Conservation (phyloP, 2,797 vertebrate genomes). For the Pangasius krempfi region DNA sequence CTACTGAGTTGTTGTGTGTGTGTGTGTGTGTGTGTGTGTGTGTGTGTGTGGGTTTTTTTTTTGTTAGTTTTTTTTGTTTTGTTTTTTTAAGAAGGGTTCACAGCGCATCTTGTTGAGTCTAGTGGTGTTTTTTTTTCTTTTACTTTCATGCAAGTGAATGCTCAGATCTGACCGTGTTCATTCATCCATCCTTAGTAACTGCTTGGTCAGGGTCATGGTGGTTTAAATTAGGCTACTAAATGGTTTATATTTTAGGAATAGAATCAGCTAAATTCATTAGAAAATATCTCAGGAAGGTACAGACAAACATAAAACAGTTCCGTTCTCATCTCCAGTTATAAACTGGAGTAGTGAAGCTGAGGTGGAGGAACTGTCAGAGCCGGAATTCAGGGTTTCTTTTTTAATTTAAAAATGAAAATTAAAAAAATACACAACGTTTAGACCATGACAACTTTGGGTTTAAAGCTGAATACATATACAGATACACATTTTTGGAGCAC, state of each 20-base stretch:
- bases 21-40: too few species aligned
- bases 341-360: background rate
- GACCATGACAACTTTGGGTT: background rate
- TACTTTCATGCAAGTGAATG: too few species aligned
- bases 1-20: background rate
- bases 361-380: background rate
- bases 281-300: background rate
- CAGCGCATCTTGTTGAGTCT: background rate
- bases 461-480: background rate
- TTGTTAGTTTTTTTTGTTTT: too few species aligned
- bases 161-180: background rate
- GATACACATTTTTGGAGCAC: background rate
- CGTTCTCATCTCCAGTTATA: background rate
- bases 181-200: too few species aligned
- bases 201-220: too few species aligned
- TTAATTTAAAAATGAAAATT: background rate
- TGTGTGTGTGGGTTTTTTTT: background rate
- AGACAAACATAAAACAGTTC: background rate
- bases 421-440: background rate
- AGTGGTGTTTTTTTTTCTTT: background rate
- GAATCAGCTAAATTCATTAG: background rate
- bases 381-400: background rate
- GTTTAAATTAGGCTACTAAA: background rate
- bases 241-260: background rate
- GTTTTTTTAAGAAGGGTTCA: background rate